These are phyloP conservation scores for Dicaeum eximium DNA, from an alignment of 2,113 vertebrate species.

Conservation along the genomic window DNA sequence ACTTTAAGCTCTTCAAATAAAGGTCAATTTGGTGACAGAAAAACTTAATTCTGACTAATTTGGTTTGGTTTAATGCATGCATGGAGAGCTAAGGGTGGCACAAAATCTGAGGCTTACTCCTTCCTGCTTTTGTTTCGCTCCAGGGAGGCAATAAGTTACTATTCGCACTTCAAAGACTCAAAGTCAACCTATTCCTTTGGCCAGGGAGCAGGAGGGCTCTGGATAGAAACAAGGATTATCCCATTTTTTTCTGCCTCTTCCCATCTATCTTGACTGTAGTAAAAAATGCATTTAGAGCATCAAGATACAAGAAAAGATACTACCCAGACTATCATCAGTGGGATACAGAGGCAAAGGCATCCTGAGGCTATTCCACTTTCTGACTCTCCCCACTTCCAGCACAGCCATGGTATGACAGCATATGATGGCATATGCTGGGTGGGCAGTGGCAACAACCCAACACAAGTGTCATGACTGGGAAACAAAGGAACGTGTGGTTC, in stretches of 20 bases:
- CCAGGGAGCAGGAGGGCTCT: background rate
- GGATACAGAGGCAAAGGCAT: background rate
- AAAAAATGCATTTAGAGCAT: background rate
- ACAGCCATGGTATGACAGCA: background rate
- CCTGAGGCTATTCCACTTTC: background rate
- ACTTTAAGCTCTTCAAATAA: background rate
- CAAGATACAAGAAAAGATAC: background rate
- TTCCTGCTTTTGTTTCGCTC: background rate
- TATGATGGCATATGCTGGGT: background rate
- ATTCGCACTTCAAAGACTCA: background rate
- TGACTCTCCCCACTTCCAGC: background rate
- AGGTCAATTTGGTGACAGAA: conserved; percentile 1
- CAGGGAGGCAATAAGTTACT: background rate
- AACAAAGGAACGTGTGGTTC: background rate
- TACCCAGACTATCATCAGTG: background rate
- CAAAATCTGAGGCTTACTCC: background rate
- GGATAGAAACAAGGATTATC: background rate
- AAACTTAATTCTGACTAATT: background rate
- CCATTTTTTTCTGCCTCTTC: background rate
- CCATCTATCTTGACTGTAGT: background rate
- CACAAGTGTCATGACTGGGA: background rate
- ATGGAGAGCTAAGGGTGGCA: background rate
- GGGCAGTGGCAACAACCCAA: background rate
- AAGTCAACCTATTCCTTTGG: background rate
- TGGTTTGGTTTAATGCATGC: background rate